These are phyloP conservation scores for Heliocidaris erythrogramma DNA, from an alignment of 35 echinoderm and acorn worm genomes.

Conservation along the genomic window DNA sequence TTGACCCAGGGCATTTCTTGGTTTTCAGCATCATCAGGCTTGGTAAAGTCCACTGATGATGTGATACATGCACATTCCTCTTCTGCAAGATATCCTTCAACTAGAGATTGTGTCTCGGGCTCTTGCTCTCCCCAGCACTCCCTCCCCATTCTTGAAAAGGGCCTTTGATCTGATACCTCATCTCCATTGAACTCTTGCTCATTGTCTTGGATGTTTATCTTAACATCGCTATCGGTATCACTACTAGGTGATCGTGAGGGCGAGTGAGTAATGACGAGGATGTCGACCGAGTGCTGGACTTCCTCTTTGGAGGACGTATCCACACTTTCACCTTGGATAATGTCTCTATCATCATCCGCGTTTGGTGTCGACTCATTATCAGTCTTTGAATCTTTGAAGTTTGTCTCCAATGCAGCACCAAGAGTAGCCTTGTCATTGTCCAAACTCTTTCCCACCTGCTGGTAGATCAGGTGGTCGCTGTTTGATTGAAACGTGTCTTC, in stretches of 20 bases:
- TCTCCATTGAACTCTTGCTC: background rate
- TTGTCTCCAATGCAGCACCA: background rate
- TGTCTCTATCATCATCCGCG: background rate
- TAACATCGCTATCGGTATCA: background rate
- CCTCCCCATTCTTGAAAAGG: background rate
- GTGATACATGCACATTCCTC: too few species aligned
- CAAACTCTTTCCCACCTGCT: background rate
- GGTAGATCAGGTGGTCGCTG: background rate
- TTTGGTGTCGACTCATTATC: background rate
- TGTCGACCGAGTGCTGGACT: background rate
- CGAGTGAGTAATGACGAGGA: background rate
- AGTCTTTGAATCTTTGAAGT: background rate
- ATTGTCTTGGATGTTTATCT: background rate
- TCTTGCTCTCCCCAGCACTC: background rate
- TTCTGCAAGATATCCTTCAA: too few species aligned
- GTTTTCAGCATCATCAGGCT: too few species aligned
- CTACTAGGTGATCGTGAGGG: background rate
- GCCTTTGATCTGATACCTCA: background rate
- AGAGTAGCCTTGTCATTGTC: background rate
- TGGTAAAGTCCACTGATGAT: too few species aligned
- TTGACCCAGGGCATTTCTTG: too few species aligned
- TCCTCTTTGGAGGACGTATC: background rate
- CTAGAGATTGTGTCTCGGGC: background rate
- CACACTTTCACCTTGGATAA: background rate
- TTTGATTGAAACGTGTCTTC: background rate